Conservation (phyloP, 1,140 invertebrate genomes). For the Neodiprion lecontei region DNA sequence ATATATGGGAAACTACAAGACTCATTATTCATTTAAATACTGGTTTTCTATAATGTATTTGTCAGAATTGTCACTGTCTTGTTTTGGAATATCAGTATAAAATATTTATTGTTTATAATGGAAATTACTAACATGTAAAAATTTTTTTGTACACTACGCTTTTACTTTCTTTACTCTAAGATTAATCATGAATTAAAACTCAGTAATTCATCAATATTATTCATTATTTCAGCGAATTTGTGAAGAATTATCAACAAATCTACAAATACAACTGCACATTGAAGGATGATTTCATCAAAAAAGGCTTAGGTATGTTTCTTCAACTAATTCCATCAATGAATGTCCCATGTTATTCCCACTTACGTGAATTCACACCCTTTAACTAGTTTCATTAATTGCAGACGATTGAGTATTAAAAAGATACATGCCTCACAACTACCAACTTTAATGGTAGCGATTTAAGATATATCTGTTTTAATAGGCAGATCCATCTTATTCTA, state of each 20-base stretch:
- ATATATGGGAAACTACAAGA: constrained; percentile 10
- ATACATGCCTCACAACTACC: no score
- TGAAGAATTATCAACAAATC: constrained; percentile 74
- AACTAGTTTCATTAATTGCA: no score
- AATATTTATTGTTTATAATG: constrained; percentile 19
- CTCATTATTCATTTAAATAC: constrained; percentile 21
- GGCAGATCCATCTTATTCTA: no score
- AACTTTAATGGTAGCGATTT: no score
- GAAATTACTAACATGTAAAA: background rate
- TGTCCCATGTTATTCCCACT: no score
- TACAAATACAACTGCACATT: constrained; percentile 77
- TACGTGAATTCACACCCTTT: no score
- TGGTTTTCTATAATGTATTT: constrained; percentile 26
- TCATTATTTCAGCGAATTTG: constrained; percentile 75
- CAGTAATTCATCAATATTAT: constrained; percentile 31
- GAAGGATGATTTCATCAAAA: constrained; percentile 81
- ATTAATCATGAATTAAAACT: constrained; percentile 18
- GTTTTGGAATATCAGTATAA: constrained; percentile 29
- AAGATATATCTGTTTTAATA: no score
- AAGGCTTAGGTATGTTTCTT: constrained; percentile 74
- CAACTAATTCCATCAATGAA: constrained; percentile 5
- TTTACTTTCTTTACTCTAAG: background rate
- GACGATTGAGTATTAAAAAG: no score
- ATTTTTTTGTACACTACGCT: no score
- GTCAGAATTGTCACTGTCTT: background rate